phyloP scores from a whole-genome alignment of 1,140 invertebrate genomes.

The Pogonomyrmex barbatus region DNA sequence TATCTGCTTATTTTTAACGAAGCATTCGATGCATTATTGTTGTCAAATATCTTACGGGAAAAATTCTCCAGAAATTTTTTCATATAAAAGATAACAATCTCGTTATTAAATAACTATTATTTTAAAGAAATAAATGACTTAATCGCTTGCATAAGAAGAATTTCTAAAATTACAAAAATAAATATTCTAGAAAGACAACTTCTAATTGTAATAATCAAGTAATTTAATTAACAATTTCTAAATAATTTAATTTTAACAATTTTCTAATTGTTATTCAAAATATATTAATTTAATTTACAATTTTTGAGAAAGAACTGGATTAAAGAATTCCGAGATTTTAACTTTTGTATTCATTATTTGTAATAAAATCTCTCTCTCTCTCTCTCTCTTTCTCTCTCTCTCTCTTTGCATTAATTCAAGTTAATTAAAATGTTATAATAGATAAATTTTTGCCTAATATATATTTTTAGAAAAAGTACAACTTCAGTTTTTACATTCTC shows the following conservation, averaged over 20 bases:
- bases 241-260: not conserved
- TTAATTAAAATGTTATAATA: not conserved
- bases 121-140: not conserved
- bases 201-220: not conserved
- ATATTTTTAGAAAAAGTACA: not conserved
- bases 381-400: not conserved
- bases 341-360: not conserved
- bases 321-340: not conserved
- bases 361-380: not conserved
- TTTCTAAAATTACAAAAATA: not conserved
- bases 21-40: not conserved
- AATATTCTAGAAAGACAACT: not conserved
- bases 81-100: not conserved
- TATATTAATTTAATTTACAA: not conserved
- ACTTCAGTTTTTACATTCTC: not conserved
- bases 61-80: not conserved
- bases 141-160: not conserved
- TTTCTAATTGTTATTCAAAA: not conserved
- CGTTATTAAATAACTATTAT: conserved; percentile 4
- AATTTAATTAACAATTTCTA: conserved; percentile 2
- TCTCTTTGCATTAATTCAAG: not conserved
- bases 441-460: not conserved
- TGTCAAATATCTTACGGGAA: not conserved
- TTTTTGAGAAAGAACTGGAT: not conserved
- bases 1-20: conserved; percentile 36